A percentile compares a stretch with the other conserved stretches of the same genome.
These are phyloP conservation scores for Ptychochromis oligacanthus DNA, from an alignment of 2,113 vertebrate species.

Conservation along the genomic window DNA sequence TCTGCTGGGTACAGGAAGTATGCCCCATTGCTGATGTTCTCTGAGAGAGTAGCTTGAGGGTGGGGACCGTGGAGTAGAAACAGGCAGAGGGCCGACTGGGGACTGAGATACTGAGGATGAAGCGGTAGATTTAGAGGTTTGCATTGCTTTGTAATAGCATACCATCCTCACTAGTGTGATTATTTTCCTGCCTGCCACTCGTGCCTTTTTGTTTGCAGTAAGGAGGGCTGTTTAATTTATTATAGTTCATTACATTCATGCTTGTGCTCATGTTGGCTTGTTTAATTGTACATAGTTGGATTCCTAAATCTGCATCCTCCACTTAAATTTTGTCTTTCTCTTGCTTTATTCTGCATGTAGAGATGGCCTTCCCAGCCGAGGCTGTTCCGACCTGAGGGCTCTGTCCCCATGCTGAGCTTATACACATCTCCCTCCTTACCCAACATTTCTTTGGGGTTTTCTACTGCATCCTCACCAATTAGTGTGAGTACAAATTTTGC, in stretches of 20 bases:
- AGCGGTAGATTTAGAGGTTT: constrained; percentile 35
- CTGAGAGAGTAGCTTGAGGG: constrained; percentile 63
- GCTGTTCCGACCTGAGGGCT: constrained; percentile 90
- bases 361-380: constrained; percentile 91
- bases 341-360: constrained; percentile 72
- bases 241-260: constrained; percentile 64
- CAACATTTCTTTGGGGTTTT: constrained; percentile 95
- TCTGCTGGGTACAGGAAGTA: constrained; percentile 84
- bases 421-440: constrained; percentile 97
- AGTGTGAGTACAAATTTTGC: constrained; percentile 84
- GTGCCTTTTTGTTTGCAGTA: constrained; percentile 8
- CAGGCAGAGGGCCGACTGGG: constrained; percentile 22
- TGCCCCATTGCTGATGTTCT: constrained; percentile 79
- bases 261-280: constrained; percentile 59
- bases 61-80: constrained; percentile 50
- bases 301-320: constrained; percentile 51
- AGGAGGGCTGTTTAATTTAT: constrained; percentile 41
- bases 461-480: constrained; percentile 86
- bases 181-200: background rate
- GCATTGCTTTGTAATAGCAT: constrained; percentile 8
- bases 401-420: constrained; percentile 91
- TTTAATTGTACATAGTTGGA: constrained; percentile 46
- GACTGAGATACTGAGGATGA: constrained; percentile 23
- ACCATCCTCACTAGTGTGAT: constrained; percentile 28
- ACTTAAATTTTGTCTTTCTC: constrained; percentile 37